Evolutionary conservation across 2,888 invertebrate species (phyloP).

Genomic region (Thysanoteuthis rhombus): DNA sequence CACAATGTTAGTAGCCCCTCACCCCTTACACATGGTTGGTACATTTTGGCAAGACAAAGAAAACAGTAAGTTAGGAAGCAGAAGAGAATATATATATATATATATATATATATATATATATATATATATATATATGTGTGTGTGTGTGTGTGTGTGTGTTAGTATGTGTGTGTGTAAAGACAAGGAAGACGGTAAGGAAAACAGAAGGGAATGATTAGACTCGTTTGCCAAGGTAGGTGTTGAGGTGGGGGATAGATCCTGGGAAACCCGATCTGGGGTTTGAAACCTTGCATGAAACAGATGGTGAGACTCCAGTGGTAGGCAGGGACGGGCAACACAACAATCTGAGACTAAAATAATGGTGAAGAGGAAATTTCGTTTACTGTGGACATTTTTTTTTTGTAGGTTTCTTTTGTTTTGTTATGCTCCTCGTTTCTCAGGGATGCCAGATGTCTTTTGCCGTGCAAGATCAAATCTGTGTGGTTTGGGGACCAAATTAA

Average conservation of each 20-base stretch:
- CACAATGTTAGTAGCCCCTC: too few relatives aligned
- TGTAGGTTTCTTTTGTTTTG: neutral
- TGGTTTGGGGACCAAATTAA: too few relatives aligned
- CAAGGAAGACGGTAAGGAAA: neutral
- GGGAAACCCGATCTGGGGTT: neutral
- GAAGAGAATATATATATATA: too few relatives aligned
- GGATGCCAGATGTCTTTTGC: too few relatives aligned
- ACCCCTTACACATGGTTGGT: neutral
- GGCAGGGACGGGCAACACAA: neutral
- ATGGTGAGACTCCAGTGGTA: neutral
- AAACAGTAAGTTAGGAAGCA: too few relatives aligned
- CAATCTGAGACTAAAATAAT: neutral
- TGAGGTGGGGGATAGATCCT: neutral
- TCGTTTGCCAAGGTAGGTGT: neutral
- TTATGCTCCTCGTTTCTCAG: neutral
- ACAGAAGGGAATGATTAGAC: neutral
- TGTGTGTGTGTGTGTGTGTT: too few relatives aligned
- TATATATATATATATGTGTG: too few relatives aligned
- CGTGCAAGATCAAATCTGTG: too few relatives aligned
- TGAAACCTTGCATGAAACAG: neutral
- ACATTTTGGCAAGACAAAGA: neutral
- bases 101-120: too few relatives aligned
- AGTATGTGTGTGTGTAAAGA: too few relatives aligned
- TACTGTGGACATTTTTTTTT: neutral
- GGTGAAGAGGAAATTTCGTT: neutral